A percentile compares a stretch with the other conserved stretches of the same genome.
These are phyloP conservation scores for Mohoua ochrocephala DNA, from an alignment of 2,113 vertebrate genomes.

Conservation along the genomic window DNA sequence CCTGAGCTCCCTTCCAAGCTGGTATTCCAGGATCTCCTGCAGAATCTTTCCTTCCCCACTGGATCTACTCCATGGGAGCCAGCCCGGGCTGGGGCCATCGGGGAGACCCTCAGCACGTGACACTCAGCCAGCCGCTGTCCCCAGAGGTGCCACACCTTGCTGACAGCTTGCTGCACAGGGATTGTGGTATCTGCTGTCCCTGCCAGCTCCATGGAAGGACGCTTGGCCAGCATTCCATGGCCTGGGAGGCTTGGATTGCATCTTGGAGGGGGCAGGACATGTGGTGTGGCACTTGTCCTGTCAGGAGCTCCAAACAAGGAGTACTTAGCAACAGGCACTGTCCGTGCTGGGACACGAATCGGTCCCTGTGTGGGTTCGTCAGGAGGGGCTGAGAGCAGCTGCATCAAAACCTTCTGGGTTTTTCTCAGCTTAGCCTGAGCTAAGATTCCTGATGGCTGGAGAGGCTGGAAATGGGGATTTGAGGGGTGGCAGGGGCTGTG, in stretches of 20 bases:
- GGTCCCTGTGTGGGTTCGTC: neutral
- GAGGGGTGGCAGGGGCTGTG: neutral
- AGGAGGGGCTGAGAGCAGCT: neutral
- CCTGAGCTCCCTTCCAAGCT: neutral
- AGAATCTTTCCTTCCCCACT: neutral
- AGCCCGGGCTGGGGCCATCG: neutral
- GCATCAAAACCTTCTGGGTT: neutral
- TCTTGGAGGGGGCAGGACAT: fast-evolving
- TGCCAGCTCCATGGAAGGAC: neutral
- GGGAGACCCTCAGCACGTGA: neutral
- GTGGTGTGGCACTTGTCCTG: neutral
- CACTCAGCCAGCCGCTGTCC: neutral
- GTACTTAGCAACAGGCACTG: neutral
- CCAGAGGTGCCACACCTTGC: neutral
- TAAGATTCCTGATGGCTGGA: neutral
- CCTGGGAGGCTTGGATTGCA: neutral
- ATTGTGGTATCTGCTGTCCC: neutral
- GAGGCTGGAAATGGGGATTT: no score
- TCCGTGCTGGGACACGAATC: neutral
- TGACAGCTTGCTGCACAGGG: neutral
- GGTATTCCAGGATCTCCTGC: neutral
- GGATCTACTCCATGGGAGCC: neutral
- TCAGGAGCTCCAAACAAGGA: neutral
- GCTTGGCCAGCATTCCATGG: fast-evolving
- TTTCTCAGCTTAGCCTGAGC: neutral